A percentile compares a stretch with the other conserved stretches of the same genome.
Conservation (phyloP, 2,888 invertebrate species). For the Sphaeridia pumilis region DNA sequence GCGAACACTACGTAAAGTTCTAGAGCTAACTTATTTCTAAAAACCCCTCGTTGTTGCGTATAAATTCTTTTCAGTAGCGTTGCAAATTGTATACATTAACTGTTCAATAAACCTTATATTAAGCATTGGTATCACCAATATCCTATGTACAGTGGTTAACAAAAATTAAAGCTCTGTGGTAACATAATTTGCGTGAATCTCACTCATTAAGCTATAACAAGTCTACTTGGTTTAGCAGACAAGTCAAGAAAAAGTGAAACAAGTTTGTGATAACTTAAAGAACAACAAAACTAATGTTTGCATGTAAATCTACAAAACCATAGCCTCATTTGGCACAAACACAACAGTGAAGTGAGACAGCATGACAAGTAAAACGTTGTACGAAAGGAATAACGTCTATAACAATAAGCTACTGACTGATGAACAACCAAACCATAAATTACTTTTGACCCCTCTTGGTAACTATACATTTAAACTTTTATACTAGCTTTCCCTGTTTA, state of each 20-base stretch:
- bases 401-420: background rate
- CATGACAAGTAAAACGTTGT: background rate
- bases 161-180: background rate
- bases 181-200: too few species aligned
- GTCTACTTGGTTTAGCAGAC: too few species aligned
- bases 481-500: background rate
- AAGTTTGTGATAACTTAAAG: too few species aligned
- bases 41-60: background rate
- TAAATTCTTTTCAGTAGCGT: conserved; percentile 1
- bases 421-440: background rate
- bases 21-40: background rate
- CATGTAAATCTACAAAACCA: background rate
- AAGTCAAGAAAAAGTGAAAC: background rate
- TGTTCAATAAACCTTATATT: background rate
- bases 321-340: conserved; percentile 2
- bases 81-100: background rate
- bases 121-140: background rate
- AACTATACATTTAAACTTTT: background rate
- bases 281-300: background rate
- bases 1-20: too few species aligned
- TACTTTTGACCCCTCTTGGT: background rate
- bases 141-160: background rate
- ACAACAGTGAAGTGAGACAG: background rate
- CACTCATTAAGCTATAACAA: too few species aligned
- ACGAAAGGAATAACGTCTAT: background rate